Evolutionary conservation across 2,888 invertebrate genomes (phyloP).

Genomic region (Ramazzottius varieornatus): DNA sequence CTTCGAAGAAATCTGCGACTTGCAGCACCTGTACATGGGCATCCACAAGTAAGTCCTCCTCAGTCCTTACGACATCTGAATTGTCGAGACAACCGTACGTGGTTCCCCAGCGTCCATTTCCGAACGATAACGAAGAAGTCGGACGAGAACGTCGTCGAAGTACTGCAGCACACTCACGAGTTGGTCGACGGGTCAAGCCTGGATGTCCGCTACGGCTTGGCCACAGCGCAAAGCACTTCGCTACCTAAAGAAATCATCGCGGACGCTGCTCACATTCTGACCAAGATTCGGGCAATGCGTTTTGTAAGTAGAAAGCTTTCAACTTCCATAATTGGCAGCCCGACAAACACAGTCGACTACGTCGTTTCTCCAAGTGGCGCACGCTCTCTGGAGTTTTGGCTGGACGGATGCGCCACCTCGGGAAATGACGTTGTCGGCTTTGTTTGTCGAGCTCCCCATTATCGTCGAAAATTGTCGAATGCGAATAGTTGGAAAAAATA

Average conservation of each 20-base stretch:
- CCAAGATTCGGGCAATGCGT: neutral
- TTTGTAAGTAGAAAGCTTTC: neutral
- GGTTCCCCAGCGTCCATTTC: neutral
- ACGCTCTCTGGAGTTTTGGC: too few relatives aligned
- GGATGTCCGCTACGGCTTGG: neutral
- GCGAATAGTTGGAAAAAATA: too few relatives aligned
- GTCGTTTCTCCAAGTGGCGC: too few relatives aligned
- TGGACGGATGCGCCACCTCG: too few relatives aligned
- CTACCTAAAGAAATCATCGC: neutral
- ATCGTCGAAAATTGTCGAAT: too few relatives aligned
- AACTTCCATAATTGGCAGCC: too few relatives aligned
- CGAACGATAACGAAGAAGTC: neutral
- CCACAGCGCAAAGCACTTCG: neutral
- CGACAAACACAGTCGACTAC: too few relatives aligned
- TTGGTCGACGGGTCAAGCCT: neutral
- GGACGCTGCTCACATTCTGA: neutral
- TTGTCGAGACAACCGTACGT: too few relatives aligned
- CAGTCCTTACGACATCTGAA: too few relatives aligned
- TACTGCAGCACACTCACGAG: neutral
- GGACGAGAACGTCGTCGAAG: neutral
- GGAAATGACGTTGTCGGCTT: too few relatives aligned
- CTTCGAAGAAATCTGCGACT: constrained; percentile 19
- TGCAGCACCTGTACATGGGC: constrained; percentile 28
- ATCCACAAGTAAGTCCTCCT: constrained; percentile 40
- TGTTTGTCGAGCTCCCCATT: too few relatives aligned